A percentile compares a stretch with the other conserved stretches of the same genome.
Conservation (phyloP, 2,113 vertebrate species). For the Turnix velox region DNA sequence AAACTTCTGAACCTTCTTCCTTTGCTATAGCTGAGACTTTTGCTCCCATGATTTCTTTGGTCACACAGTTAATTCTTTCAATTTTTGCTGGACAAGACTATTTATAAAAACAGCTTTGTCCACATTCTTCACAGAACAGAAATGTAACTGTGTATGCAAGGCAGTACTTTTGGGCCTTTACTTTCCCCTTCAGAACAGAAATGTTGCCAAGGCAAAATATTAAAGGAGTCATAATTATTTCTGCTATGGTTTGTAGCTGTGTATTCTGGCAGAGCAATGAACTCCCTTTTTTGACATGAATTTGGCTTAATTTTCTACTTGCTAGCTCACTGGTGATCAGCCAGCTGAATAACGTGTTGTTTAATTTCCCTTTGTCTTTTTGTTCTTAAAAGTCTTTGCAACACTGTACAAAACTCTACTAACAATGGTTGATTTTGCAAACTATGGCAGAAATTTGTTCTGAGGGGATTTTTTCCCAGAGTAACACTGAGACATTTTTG, state of each 20-base stretch:
- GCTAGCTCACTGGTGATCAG: background rate
- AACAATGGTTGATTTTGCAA: constrained; percentile 1
- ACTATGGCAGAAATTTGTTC: background rate
- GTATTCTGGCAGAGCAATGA: background rate
- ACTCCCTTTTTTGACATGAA: background rate
- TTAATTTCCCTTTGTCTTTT: constrained; percentile 1
- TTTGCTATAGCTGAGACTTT: background rate
- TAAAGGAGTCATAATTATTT: background rate
- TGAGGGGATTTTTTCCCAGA: background rate
- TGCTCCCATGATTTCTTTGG: background rate
- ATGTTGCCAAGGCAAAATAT: background rate
- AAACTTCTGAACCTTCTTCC: background rate
- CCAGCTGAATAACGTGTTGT: background rate
- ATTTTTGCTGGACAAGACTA: background rate
- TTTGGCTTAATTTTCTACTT: background rate
- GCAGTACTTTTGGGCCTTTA: background rate
- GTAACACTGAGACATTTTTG: background rate
- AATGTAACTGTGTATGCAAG: background rate
- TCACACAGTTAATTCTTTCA: background rate
- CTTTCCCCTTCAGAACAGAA: background rate
- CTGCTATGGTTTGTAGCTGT: background rate
- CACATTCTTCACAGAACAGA: background rate
- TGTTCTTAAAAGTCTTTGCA: background rate
- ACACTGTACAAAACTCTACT: background rate
- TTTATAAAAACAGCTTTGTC: background rate